Conservation (phyloP, 2,888 invertebrate species). For the Xestia rhomboidea region DNA sequence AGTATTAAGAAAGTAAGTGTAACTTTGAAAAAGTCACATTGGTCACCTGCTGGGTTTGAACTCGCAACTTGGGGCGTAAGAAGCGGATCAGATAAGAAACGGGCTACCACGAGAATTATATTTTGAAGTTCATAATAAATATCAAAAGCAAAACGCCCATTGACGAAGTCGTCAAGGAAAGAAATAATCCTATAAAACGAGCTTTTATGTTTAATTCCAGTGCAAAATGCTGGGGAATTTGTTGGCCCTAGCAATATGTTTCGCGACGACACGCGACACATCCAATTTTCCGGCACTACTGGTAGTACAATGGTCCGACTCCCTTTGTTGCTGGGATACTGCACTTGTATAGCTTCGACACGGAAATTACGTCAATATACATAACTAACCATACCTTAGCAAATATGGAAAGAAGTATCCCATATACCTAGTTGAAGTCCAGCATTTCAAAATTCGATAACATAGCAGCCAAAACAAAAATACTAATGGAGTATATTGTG, state of each 20-base stretch:
- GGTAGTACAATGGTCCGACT: conserved; percentile 57
- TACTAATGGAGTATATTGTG: too few species aligned
- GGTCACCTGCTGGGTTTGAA: not conserved
- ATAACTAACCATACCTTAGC: not conserved
- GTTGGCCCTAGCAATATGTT: conserved; percentile 53
- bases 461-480: too few species aligned
- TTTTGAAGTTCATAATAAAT: not conserved
- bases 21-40: not conserved
- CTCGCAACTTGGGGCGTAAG: not conserved
- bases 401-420: not conserved
- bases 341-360: conserved; percentile 32
- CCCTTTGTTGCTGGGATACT: conserved; percentile 55
- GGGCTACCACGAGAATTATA: too few species aligned
- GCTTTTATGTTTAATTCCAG: conserved; percentile 15
- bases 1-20: not conserved
- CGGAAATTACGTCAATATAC: conserved; percentile 40
- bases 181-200: not conserved
- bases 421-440: not conserved
- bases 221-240: conserved; percentile 34
- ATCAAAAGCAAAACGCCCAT: not conserved
- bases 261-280: conserved; percentile 60
- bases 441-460: not conserved
- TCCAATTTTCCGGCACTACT: conserved; percentile 68
- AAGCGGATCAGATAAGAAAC: not conserved
- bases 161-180: not conserved